Base-by-base conservation (phyloP, 2,888 invertebrate genomes). In the Spisula subtruncata region DNA sequence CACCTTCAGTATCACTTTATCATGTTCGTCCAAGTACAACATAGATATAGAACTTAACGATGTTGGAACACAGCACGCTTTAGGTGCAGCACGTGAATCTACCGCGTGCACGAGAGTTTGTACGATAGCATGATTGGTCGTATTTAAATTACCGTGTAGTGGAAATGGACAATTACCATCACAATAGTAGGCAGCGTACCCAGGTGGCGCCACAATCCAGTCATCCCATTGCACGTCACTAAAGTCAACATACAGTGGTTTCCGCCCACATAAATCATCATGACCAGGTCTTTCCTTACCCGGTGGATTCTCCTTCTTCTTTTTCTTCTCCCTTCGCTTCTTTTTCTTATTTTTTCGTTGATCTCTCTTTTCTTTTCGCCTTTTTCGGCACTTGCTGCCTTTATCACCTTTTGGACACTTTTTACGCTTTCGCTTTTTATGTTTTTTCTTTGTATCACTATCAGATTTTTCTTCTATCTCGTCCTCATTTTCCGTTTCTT, bases 71-170 rank as follows among this genome's bases (percentile, higher is more conserved):
- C 99, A 99, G 97, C 99, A 99, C 93, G 99, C 98, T 97, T 98
- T 98, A 83, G 99, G 99, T 96, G 99, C 99, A 93, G 98, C 97
- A 94, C 98, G 98, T 93, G 99, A 99, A 97, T 98, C 98, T 97
- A 99, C 98, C 93, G 98, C 98, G 97, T 99, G 98, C 96, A 99
- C 98, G 96, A 99, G 97, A 93, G 98, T 99, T 97, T 99, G 99
- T 95, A 99, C 98, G 96, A 99, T 99, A 93, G 99, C 99, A 97
- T 99, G 99, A 97, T 99, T 99, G 90, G 99, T 99, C 94, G 99
- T 98, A 97, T 99, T 99, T 86, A 99, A 97, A 97, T 99, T 98
- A 95, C 99, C 98, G 86, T 99, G 98, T 96, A 99, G 97, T 48
- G 99, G 99, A 97, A 98, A 99, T 83, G 98, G 98, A 97, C 99